Evolutionary conservation across 30 jellyfish, hydroid and myxozoan genomes (phyloP).

Genomic region (Clytia hemisphaerica): DNA sequence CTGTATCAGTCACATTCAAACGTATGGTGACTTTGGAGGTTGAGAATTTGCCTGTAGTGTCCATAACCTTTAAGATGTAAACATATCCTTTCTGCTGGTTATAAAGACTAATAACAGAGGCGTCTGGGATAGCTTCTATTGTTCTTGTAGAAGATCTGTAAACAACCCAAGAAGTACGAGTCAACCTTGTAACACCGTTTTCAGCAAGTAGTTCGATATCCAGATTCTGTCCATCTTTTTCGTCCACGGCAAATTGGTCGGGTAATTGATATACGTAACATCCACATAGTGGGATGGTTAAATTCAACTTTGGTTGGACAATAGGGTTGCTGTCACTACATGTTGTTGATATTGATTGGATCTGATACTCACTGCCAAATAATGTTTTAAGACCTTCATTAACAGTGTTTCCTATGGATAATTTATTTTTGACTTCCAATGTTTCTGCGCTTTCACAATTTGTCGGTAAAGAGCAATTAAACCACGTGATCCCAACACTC

Average conservation of each 20-base stretch:
- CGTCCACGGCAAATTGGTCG: slow-evolving; percentile 55
- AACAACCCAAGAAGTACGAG: slow-evolving; percentile 66
- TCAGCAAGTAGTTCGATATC: slow-evolving; percentile 34
- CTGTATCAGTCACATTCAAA: not conserved
- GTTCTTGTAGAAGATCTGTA: slow-evolving; percentile 43
- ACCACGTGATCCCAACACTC: slow-evolving; percentile 5
- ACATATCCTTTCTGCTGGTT: slow-evolving; percentile 39
- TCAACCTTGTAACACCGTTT: slow-evolving; percentile 5
- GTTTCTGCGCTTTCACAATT: slow-evolving; percentile 19
- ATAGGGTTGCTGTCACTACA: slow-evolving; percentile 34
- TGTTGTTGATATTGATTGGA: slow-evolving; percentile 2
- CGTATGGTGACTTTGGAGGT: not conserved
- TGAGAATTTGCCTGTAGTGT: slow-evolving; percentile 1
- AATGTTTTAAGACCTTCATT: not conserved
- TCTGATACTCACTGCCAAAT: slow-evolving; percentile 4
- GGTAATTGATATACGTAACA: slow-evolving; percentile 13
- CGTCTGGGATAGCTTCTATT: slow-evolving; percentile 60
- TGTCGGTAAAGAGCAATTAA: slow-evolving; percentile 33
- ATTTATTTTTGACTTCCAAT: not conserved
- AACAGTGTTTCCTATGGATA: not conserved
- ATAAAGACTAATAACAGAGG: slow-evolving; percentile 31
- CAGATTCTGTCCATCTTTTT: slow-evolving; percentile 63
- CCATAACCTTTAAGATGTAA: slow-evolving; percentile 4
- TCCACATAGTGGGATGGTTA: slow-evolving; percentile 31
- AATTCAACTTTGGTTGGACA: slow-evolving; percentile 6